Percentiles rank a stretch among this genome's conserved stretches.
Conservation (phyloP, 2,113 vertebrate species). For the Lonchura striata region DNA sequence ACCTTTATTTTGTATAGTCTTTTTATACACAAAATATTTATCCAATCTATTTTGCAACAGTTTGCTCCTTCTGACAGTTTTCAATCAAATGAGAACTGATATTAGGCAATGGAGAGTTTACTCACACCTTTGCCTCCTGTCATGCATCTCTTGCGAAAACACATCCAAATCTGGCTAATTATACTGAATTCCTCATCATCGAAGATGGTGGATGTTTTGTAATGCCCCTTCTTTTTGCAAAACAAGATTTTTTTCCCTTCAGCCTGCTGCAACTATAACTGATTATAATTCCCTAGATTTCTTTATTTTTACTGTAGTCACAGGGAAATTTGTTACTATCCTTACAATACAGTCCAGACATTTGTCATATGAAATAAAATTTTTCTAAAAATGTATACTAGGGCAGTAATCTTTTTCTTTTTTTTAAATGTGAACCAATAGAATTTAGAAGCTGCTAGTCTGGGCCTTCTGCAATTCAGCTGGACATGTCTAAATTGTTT, state of each 20-base stretch:
- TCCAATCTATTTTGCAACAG: neutral
- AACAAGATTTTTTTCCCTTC: neutral
- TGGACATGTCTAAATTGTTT: neutral
- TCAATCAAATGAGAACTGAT: neutral
- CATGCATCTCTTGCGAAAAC: neutral
- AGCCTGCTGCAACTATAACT: neutral
- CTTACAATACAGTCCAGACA: neutral
- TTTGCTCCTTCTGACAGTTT: neutral
- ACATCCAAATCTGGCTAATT: neutral
- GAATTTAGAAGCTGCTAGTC: neutral
- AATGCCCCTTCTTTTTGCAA: neutral
- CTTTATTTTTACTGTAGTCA: neutral
- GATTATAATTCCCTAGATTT: neutral
- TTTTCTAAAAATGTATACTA: neutral
- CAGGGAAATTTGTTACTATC: neutral
- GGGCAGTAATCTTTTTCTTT: too few species aligned
- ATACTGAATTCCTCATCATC: neutral
- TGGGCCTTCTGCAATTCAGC: neutral
- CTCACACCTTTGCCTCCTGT: neutral
- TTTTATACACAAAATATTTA: neutral
- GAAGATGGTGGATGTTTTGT: neutral
- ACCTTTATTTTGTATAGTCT: neutral
- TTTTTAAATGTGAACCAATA: neutral
- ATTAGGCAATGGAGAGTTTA: neutral
- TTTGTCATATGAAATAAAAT: neutral